Evolutionary conservation across 2,113 vertebrate species (phyloP).

Genomic region (Pterocles gutturalis): DNA sequence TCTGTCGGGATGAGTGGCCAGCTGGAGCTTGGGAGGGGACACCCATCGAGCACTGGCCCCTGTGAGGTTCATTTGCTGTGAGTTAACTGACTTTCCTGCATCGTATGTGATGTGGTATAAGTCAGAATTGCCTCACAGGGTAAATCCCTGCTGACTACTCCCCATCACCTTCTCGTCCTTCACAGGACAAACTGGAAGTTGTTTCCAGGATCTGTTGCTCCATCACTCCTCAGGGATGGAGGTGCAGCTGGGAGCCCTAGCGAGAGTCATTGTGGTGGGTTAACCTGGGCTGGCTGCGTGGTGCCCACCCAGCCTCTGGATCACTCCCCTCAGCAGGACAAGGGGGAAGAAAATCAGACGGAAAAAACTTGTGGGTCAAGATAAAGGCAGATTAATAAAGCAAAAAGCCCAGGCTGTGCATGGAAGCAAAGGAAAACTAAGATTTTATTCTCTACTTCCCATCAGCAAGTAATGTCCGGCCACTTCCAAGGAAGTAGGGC

Average conservation of each 20-base stretch:
- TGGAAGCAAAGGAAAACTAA: too few relatives aligned
- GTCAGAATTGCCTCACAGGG: neutral
- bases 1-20: neutral
- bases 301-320: too few relatives aligned
- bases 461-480: too few relatives aligned
- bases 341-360: too few relatives aligned
- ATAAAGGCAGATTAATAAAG: too few relatives aligned
- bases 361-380: too few relatives aligned
- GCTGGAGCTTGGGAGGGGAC: neutral
- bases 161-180: neutral
- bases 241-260: neutral
- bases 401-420: too few relatives aligned
- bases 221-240: neutral
- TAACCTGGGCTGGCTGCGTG: too few relatives aligned
- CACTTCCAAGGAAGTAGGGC: too few relatives aligned
- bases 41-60: fast-evolving
- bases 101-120: fast-evolving
- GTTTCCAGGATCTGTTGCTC: neutral
- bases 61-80: neutral
- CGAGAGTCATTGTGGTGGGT: neutral
- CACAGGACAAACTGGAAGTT: neutral
- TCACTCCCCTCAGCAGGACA: too few relatives aligned
- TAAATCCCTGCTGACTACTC: neutral
- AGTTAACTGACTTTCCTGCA: neutral
- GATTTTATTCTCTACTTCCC: too few relatives aligned